Percentiles rank a stretch among this genome's conserved stretches.
Evolutionary conservation across 2,888 invertebrate genomes (phyloP).

Genomic region (Chaetogeoica ovagalla): DNA sequence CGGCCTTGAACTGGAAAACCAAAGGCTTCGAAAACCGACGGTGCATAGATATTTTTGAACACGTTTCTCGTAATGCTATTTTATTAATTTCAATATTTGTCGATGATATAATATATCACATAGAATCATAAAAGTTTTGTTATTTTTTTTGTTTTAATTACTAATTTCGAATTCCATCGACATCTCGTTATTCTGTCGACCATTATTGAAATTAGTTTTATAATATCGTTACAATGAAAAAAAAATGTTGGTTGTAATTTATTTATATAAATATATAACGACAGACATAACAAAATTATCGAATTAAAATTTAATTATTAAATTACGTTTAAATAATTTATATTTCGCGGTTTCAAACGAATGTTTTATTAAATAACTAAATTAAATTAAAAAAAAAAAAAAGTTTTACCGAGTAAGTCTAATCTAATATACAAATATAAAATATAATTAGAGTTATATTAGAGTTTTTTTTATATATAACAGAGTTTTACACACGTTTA

Average conservation of each 20-base stretch:
- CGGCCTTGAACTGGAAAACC: not conserved
- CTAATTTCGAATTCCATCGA: not conserved
- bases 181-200: not conserved
- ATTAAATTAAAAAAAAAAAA: not conserved
- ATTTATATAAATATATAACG: not conserved
- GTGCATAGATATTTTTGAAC: not conserved
- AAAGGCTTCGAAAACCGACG: not conserved
- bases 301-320: not conserved
- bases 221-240: too few relatives aligned
- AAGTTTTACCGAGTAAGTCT: not conserved
- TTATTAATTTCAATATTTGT: too few relatives aligned
- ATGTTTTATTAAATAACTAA: not conserved
- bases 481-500: slow-evolving; percentile 8
- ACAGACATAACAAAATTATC: not conserved
- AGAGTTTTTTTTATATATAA: not conserved
- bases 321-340: not conserved
- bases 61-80: too few relatives aligned
- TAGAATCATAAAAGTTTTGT: not conserved
- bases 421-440: not conserved
- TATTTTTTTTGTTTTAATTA: too few relatives aligned
- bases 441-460: slow-evolving; percentile 9
- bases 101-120: too few relatives aligned
- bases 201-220: too few relatives aligned
- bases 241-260: too few relatives aligned
- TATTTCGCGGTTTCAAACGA: not conserved